These are phyloP conservation scores for Drosophila phalerata DNA, from an alignment of 2,888 invertebrate species.

Conservation along the genomic window DNA sequence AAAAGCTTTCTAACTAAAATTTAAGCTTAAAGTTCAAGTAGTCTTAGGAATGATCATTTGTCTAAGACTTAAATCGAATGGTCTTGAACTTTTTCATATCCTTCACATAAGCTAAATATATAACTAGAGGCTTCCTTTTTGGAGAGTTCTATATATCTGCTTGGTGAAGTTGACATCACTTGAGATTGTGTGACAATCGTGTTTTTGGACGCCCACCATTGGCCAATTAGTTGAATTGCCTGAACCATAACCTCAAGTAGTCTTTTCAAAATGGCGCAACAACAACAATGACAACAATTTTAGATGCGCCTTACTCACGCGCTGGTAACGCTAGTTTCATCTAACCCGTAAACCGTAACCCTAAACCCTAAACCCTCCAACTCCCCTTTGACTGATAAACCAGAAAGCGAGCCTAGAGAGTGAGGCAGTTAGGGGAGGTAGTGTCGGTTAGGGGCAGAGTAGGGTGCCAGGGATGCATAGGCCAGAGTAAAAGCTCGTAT, in stretches of 20 bases:
- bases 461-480: not conserved
- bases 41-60: not conserved
- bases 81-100: too few species aligned
- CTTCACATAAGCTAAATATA: too few species aligned
- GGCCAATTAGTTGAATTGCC: conserved; percentile 18
- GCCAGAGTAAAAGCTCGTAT: not conserved
- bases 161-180: not conserved
- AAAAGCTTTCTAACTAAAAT: not conserved
- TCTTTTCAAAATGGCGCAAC: conserved; percentile 67
- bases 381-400: conserved; percentile 14
- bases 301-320: conserved; percentile 57
- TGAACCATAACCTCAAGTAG: conserved; percentile 2
- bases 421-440: not conserved
- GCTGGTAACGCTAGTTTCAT: conserved; percentile 22
- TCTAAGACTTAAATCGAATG: not conserved
- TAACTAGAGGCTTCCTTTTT: too few species aligned
- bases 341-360: conserved; percentile 38
- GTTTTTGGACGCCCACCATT: not conserved
- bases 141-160: not conserved
- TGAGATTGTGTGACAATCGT: not conserved
- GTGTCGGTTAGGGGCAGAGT: not conserved
- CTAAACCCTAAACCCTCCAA: conserved; percentile 17
- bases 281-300: conserved; percentile 32
- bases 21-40: not conserved
- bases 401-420: conserved; percentile 22